Conservation (phyloP, 2,888 invertebrate genomes). For the Scaptomyza polygonia region DNA sequence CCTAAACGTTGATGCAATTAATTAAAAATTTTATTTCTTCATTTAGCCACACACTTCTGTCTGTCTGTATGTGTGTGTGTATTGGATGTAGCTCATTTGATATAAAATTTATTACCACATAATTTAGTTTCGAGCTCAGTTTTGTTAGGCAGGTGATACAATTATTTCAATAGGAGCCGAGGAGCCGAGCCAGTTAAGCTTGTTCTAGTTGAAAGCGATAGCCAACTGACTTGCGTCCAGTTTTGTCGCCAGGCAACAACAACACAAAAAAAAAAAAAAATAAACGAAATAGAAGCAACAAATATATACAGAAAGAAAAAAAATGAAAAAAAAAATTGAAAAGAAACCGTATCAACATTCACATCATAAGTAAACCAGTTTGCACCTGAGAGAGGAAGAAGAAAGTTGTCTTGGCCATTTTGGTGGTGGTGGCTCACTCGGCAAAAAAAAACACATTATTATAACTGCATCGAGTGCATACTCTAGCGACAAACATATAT, state of each 20-base stretch:
- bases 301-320: conserved; percentile 32
- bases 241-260: conserved; percentile 59
- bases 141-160: conserved; percentile 65
- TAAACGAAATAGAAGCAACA: conserved; percentile 68
- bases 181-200: conserved; percentile 67
- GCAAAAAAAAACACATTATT: conserved; percentile 66
- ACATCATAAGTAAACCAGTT: conserved; percentile 80
- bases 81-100: conserved; percentile 64
- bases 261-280: conserved; percentile 34
- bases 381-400: conserved; percentile 80
- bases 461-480: conserved; percentile 61
- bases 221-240: conserved; percentile 46
- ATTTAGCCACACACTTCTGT: conserved; percentile 53
- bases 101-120: conserved; percentile 77
- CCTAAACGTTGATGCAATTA: conserved; percentile 77
- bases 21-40: conserved; percentile 77
- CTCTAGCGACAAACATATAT: conserved; percentile 36
- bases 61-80: conserved; percentile 16
- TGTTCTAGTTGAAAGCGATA: conserved; percentile 79
- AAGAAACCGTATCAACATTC: conserved; percentile 80
- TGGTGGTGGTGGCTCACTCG: conserved; percentile 61
- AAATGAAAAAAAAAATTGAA: conserved; percentile 58
- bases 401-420: conserved; percentile 80
- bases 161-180: conserved; percentile 66
- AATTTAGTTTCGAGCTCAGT: conserved; percentile 44